Evolutionary conservation across 2,797 vertebrate species (phyloP).

Genomic region (Amphiprion clarkii): DNA sequence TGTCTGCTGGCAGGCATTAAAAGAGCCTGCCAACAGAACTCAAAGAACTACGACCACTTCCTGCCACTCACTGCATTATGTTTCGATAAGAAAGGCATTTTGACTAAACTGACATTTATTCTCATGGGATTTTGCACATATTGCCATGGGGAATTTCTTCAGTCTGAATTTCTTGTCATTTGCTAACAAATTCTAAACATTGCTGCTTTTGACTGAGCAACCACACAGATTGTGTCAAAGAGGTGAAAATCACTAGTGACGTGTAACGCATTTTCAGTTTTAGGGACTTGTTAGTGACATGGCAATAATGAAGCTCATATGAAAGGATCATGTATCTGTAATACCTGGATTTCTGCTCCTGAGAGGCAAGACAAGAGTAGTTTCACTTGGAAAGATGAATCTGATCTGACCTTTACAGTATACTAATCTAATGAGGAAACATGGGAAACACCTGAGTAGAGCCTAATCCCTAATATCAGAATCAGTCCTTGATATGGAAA

Average conservation of each 20-base stretch:
- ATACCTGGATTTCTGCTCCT: neutral
- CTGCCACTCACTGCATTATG: conserved; percentile 46
- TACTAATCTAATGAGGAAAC: conserved; percentile 24
- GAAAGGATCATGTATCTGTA: neutral
- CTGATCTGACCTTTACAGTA: conserved; percentile 17
- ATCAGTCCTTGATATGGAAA: conserved; percentile 6
- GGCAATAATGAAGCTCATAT: neutral
- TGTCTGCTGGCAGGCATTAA: conserved; percentile 67
- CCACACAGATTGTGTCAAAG: neutral
- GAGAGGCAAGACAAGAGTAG: neutral
- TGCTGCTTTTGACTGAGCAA: conserved; percentile 9
- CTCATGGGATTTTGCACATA: conserved; percentile 15
- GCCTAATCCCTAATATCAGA: neutral
- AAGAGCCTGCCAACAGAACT: conserved; percentile 47
- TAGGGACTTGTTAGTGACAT: neutral
- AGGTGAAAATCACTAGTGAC: neutral
- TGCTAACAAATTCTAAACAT: conserved; percentile 5
- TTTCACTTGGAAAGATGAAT: conserved; percentile 4
- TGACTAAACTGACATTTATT: conserved; percentile 31
- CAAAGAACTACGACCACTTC: conserved; percentile 44
- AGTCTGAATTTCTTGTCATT: conserved; percentile 16
- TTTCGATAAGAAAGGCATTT: conserved; percentile 48
- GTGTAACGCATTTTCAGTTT: conserved; percentile 5
- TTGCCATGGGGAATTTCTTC: conserved; percentile 22
- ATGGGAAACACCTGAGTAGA: neutral